phyloP scores from a whole-genome alignment of 2,797 vertebrate genomes.

The Bradypodion ventrale region DNA sequence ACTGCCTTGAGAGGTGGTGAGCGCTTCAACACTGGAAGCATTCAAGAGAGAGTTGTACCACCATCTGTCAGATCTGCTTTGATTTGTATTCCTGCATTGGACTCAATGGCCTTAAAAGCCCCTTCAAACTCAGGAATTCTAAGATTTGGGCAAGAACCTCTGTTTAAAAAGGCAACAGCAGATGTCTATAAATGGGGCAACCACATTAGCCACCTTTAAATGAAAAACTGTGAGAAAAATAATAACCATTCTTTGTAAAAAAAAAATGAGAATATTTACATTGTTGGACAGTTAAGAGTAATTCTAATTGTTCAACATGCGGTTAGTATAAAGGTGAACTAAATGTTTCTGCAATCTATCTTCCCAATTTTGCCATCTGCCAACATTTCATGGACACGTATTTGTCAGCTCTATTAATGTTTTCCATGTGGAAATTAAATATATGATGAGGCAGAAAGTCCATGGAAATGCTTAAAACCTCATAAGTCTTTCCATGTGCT shows the following conservation, averaged over 20 bases:
- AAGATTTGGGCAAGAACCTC: no score
- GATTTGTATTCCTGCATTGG: no score
- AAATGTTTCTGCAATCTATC: neutral
- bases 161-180: neutral
- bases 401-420: slow-evolving; percentile 18
- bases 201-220: neutral
- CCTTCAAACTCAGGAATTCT: no score
- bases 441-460: neutral
- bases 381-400: neutral
- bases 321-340: neutral
- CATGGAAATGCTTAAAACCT: neutral
- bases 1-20: no score
- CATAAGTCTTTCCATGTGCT: slow-evolving; percentile 5
- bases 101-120: no score
- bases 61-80: no score
- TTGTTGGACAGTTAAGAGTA: neutral
- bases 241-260: neutral
- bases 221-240: neutral
- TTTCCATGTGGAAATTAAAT: slow-evolving; percentile 7
- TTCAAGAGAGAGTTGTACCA: no score
- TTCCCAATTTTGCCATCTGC: neutral
- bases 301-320: neutral
- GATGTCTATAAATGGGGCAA: neutral
- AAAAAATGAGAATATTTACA: neutral
- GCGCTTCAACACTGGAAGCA: no score